Percentiles rank a stretch among this genome's conserved stretches.
Evolutionary conservation across 2,888 invertebrate genomes (phyloP).

Genomic region (Glomeris marginata): DNA sequence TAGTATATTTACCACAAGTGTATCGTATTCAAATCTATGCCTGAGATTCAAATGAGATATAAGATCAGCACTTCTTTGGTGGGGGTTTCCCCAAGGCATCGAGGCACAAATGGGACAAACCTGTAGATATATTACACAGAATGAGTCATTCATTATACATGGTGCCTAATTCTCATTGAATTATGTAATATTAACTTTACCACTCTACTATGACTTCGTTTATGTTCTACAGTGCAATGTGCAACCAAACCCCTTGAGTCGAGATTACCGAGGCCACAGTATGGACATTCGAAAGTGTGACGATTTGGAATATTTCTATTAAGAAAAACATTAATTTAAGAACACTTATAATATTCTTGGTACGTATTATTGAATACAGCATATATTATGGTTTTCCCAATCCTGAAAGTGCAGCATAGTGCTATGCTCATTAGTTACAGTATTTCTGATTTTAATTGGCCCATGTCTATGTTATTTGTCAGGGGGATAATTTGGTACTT

Average conservation of each 20-base stretch:
- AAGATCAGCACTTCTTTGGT: constrained; percentile 6
- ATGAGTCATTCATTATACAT: neutral
- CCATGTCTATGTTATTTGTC: too few relatives aligned
- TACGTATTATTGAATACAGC: too few relatives aligned
- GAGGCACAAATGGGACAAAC: constrained; percentile 8
- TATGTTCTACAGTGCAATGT: constrained; percentile 9
- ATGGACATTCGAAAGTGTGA: constrained; percentile 11
- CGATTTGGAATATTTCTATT: constrained; percentile 8
- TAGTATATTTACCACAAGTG: neutral
- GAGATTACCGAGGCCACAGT: constrained; percentile 11
- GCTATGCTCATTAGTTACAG: too few relatives aligned
- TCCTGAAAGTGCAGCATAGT: too few relatives aligned
- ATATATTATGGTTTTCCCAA: too few relatives aligned
- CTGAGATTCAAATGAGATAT: constrained; percentile 5
- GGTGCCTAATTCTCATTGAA: neutral
- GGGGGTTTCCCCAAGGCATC: constrained; percentile 8
- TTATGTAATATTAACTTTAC: neutral
- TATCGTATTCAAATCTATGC: constrained; percentile 8
- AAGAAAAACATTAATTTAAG: neutral
- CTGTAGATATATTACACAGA: constrained; percentile 2
- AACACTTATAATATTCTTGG: too few relatives aligned
- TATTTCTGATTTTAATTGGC: too few relatives aligned
- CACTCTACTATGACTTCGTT: constrained; percentile 3
- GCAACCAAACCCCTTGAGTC: constrained; percentile 11
- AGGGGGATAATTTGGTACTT: too few relatives aligned